These are phyloP conservation scores for Epirrhoe tristata DNA, from an alignment of 2,888 invertebrate genomes.

Conservation along the genomic window DNA sequence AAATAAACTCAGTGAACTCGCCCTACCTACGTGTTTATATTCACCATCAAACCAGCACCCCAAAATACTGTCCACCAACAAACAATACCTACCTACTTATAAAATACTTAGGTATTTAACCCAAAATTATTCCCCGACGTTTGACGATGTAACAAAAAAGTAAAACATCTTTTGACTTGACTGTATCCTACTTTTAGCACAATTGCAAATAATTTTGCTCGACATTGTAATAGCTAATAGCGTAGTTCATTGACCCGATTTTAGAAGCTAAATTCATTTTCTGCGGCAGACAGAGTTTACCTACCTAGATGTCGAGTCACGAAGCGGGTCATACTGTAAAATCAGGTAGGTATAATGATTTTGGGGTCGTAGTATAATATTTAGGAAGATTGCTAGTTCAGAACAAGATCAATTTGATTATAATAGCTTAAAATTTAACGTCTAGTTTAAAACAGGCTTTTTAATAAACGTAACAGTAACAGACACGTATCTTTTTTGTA, in stretches of 20 bases:
- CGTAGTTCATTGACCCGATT: constrained; percentile 33
- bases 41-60: no score
- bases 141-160: not conserved
- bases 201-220: not conserved
- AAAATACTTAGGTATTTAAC: no score
- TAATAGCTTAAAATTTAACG: no score
- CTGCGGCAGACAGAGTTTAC: constrained; percentile 29
- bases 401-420: not conserved
- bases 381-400: constrained; percentile 1
- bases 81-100: no score
- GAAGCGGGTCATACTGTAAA: constrained; percentile 34
- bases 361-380: constrained; percentile 14
- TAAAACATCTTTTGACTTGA: not conserved
- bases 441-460: no score
- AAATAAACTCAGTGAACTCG: no score
- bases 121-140: not conserved
- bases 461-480: no score
- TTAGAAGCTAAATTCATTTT: constrained; percentile 30
- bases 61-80: no score
- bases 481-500: no score
- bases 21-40: no score
- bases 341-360: constrained; percentile 15
- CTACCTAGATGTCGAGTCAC: constrained; percentile 32
- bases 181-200: not conserved
- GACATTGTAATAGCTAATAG: constrained; percentile 18